Conservation (phyloP, 2,797 vertebrate species). For the Rhadinocentrus ornatus region DNA sequence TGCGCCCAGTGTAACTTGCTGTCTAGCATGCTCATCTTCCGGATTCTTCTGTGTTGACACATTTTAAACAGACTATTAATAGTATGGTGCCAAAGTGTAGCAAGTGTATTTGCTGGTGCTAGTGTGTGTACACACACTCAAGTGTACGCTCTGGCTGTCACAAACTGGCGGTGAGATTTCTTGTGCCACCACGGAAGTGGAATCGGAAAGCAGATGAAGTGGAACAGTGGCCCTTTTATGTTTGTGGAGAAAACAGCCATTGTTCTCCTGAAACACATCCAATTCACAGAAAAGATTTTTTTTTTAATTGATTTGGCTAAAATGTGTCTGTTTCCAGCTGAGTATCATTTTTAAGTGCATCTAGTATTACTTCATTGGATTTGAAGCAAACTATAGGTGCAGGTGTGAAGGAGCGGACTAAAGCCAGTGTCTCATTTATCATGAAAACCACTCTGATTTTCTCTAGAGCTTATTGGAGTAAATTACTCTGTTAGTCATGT, state of each 20-base stretch:
- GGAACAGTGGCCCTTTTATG: constrained; percentile 76
- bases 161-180: constrained; percentile 72
- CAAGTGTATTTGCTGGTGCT: constrained; percentile 34
- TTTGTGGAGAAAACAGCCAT: constrained; percentile 70
- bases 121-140: constrained; percentile 30
- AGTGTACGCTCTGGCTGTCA: constrained; percentile 71
- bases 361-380: constrained; percentile 23
- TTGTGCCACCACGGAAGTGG: constrained; percentile 78
- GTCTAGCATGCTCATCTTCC: constrained; percentile 57
- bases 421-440: constrained; percentile 7
- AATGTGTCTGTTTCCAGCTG: constrained; percentile 32
- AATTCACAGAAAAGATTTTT: constrained; percentile 54
- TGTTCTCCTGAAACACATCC: constrained; percentile 66
- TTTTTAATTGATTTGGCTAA: constrained; percentile 51
- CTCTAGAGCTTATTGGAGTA: constrained; percentile 6
- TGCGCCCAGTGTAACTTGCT: constrained; percentile 21
- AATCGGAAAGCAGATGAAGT: constrained; percentile 74
- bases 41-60: constrained; percentile 47
- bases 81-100: constrained; percentile 51
- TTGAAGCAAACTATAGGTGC: constrained; percentile 11
- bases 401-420: constrained; percentile 32
- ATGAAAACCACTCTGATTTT: constrained; percentile 27
- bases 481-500: constrained; percentile 19
- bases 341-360: constrained; percentile 36
- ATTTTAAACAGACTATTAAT: constrained; percentile 56